Percentiles rank a stretch among this genome's conserved stretches.
phyloP scores from a whole-genome alignment of 1,140 invertebrate genomes.

The Diuraphis noxia region DNA sequence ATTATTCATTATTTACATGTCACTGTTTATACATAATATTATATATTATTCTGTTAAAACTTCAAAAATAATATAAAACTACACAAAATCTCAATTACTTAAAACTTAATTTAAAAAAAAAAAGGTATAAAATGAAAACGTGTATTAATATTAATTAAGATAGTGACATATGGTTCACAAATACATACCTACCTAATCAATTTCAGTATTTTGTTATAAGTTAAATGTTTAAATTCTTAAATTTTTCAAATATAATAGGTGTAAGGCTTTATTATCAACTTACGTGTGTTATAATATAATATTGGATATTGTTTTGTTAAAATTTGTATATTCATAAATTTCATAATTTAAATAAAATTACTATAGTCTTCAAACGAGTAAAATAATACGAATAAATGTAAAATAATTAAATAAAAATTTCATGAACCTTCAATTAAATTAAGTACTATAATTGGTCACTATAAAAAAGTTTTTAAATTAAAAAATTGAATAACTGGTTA shows the following conservation, averaged over 20 bases:
- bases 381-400: not conserved
- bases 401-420: not conserved
- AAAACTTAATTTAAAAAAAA: not conserved
- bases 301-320: not conserved
- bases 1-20: not conserved
- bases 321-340: not conserved
- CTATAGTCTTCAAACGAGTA: not conserved
- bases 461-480: not conserved
- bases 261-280: not conserved
- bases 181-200: not conserved
- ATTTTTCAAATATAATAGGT: not conserved
- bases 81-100: not conserved
- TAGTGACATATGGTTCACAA: not conserved
- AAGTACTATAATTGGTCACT: not conserved
- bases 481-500: not conserved
- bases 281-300: conserved; percentile 7
- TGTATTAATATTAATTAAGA: too few species aligned
- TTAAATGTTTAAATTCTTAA: not conserved
- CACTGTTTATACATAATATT: not conserved
- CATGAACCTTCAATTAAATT: not conserved
- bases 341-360: not conserved
- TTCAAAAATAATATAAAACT: too few species aligned
- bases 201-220: not conserved
- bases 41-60: not conserved
- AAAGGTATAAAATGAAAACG: not conserved